These are phyloP conservation scores for Thereva nobilitata DNA, from an alignment of 2,888 invertebrate species.

Conservation along the genomic window DNA sequence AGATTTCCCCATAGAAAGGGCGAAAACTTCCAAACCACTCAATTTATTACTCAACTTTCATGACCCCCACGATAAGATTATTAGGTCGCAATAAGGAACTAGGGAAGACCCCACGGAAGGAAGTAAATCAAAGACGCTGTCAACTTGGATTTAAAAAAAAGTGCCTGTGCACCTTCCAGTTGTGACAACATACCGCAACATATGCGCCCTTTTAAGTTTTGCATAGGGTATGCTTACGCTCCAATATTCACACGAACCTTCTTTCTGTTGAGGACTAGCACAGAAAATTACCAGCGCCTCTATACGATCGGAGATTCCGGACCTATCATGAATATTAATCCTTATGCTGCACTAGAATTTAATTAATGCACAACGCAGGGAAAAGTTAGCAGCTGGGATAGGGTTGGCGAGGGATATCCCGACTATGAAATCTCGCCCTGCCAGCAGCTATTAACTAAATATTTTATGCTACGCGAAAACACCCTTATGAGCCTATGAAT, in stretches of 20 bases:
- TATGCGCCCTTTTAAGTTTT: no score
- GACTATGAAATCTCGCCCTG: constrained; percentile 7
- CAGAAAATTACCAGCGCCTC: not conserved
- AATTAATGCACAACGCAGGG: constrained; percentile 28
- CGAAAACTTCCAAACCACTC: not conserved
- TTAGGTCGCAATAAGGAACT: no score
- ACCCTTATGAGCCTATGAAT: constrained; percentile 30
- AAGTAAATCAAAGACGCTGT: constrained; percentile 7
- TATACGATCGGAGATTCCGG: not conserved
- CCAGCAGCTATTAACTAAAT: constrained; percentile 16
- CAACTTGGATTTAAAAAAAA: constrained; percentile 6
- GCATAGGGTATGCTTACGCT: constrained; percentile 22
- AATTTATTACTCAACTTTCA: constrained; percentile 22
- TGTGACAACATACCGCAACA: no score
- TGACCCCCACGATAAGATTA: not conserved
- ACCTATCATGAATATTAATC: constrained; percentile 26
- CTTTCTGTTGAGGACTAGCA: not conserved
- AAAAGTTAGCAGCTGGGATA: not conserved
- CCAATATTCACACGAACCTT: constrained; percentile 26
- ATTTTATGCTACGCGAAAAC: constrained; percentile 19
- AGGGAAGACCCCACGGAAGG: not conserved
- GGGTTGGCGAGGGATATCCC: constrained; percentile 1
- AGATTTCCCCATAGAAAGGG: not conserved
- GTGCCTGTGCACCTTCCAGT: not conserved
- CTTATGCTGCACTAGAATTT: constrained; percentile 1